A percentile compares a stretch with the other conserved stretches of the same genome.
phyloP scores from a whole-genome alignment of 2,888 invertebrate species.

The Drosophila neoperkinsi region DNA sequence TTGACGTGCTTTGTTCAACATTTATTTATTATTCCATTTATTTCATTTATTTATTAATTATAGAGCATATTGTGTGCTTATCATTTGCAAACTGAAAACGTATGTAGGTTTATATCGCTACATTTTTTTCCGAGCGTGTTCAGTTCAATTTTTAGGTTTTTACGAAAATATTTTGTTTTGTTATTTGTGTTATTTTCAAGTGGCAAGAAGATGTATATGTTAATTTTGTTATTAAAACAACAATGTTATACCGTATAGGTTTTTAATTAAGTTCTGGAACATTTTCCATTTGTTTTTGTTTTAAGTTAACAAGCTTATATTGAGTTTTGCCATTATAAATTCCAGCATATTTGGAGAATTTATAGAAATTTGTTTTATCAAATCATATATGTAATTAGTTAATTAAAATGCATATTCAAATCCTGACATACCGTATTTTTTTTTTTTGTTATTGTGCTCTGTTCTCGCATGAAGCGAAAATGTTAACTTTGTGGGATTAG shows the following conservation, averaged over 20 bases:
- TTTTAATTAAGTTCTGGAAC: not conserved
- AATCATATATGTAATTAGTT: conserved; percentile 24
- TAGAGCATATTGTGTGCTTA: conserved; percentile 50
- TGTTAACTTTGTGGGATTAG: conserved; percentile 35
- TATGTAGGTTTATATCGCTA: conserved; percentile 7
- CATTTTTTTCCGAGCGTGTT: conserved; percentile 21
- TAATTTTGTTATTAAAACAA: not conserved
- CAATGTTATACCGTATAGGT: not conserved
- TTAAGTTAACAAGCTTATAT: no score
- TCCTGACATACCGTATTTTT: not conserved
- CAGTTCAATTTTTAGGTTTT: conserved; percentile 50
- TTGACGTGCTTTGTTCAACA: conserved; percentile 23
- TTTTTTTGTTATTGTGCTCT: not conserved
- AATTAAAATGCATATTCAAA: conserved; percentile 19
- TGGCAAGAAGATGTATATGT: no score
- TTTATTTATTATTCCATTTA: conserved; percentile 49
- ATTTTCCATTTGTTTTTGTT: not conserved
- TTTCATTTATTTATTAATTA: conserved; percentile 63
- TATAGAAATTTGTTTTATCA: not conserved
- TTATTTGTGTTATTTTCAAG: not conserved
- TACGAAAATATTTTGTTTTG: not conserved
- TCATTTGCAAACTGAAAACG: conserved; percentile 44
- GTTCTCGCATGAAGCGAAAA: conserved; percentile 18
- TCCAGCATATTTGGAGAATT: not conserved
- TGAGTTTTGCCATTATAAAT: not conserved